Percentiles rank a stretch among this genome's conserved stretches.
These are phyloP conservation scores for Eurypyga helias DNA, from an alignment of 2,113 vertebrate genomes.

Conservation along the genomic window DNA sequence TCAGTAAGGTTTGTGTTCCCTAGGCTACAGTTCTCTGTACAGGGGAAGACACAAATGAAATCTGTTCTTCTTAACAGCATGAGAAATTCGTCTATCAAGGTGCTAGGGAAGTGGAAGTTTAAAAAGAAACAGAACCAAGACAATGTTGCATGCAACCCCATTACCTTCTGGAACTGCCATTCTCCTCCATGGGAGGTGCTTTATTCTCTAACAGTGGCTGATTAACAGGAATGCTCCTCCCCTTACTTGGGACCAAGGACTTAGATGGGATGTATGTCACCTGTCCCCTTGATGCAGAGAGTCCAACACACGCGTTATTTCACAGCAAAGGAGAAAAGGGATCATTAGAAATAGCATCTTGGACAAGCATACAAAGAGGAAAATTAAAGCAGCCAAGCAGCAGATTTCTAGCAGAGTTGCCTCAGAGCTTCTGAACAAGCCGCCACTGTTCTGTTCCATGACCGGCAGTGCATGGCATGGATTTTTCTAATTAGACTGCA, in stretches of 20 bases:
- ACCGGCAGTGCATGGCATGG: constrained; percentile 67
- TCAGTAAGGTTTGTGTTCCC: background rate
- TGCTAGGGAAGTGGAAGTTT: background rate
- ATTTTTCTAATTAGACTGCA: constrained; percentile 56
- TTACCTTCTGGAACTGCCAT: constrained; percentile 20
- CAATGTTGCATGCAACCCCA: background rate
- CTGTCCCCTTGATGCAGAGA: constrained; percentile 21
- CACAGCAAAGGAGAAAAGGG: constrained; percentile 61
- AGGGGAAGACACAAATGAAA: constrained; percentile 39
- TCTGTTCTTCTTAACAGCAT: background rate
- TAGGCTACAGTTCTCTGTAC: constrained; percentile 2
- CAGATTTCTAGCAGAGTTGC: constrained; percentile 64
- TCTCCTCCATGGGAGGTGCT: constrained; percentile 58
- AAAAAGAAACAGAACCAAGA: constrained; percentile 28
- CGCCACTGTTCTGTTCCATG: constrained; percentile 53
- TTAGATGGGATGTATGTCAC: constrained; percentile 15
- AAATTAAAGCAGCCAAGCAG: constrained; percentile 76
- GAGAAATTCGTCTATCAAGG: background rate
- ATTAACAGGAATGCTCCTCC: constrained; percentile 31
- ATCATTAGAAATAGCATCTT: constrained; percentile 53
- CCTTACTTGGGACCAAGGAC: constrained; percentile 21
- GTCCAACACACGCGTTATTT: constrained; percentile 32
- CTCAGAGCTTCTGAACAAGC: constrained; percentile 54
- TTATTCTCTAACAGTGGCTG: constrained; percentile 12
- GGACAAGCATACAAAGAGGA: constrained; percentile 53